Evolutionary conservation across 2,113 vertebrate species (phyloP).

Genomic region (Tachycineta bicolor): DNA sequence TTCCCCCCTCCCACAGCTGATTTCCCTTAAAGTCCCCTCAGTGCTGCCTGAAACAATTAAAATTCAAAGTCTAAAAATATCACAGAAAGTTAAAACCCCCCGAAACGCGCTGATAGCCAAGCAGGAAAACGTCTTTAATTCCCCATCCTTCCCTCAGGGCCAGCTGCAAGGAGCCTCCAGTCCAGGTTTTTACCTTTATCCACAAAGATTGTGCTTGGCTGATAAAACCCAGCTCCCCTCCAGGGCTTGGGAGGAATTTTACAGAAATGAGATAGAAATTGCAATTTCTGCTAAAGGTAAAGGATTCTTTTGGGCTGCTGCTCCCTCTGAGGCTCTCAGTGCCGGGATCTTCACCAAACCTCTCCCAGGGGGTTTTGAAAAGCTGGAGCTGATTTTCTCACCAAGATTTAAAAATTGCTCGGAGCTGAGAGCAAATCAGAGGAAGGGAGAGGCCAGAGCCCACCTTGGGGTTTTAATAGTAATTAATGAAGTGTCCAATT

Average conservation of each 20-base stretch:
- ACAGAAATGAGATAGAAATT: not conserved
- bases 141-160: not conserved
- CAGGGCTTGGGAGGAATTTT: not conserved
- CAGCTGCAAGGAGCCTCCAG: not conserved
- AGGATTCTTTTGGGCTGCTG: not conserved
- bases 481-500: rapidly evolving
- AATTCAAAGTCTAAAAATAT: not conserved
- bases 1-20: not conserved
- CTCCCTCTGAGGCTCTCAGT: not conserved
- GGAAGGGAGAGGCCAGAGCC: not conserved
- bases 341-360: not conserved
- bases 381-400: not conserved
- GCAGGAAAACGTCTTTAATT: too few species aligned
- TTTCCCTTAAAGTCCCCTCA: not conserved
- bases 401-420: rapidly evolving
- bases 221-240: not conserved
- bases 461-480: rapidly evolving
- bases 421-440: not conserved
- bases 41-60: not conserved
- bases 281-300: not conserved
- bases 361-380: not conserved
- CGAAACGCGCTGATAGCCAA: rapidly evolving
- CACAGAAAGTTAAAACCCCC: not conserved
- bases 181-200: not conserved
- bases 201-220: not conserved